Evolutionary conservation across 2,888 invertebrate species (phyloP).

Genomic region (Creontiades dilutus): DNA sequence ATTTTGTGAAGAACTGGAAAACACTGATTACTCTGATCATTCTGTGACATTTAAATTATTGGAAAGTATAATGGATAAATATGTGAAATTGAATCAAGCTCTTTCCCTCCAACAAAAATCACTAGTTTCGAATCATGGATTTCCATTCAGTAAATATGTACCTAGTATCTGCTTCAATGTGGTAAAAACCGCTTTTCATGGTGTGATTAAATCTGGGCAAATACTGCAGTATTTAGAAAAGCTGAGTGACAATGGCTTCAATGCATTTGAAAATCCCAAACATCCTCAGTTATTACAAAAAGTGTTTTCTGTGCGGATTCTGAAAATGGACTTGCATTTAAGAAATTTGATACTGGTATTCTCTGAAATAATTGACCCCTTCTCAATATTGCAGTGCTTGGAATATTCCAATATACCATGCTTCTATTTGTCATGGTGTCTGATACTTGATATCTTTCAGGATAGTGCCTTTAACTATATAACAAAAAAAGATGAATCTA

Average conservation of each 20-base stretch:
- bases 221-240: conserved; percentile 74
- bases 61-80: conserved; percentile 70
- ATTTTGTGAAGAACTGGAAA: conserved; percentile 72
- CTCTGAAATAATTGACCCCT: conserved; percentile 77
- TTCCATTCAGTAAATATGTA: conserved; percentile 76
- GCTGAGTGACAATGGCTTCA: conserved; percentile 56
- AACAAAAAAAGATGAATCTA: conserved; percentile 76
- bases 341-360: conserved; percentile 78
- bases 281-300: conserved; percentile 75
- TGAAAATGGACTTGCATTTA: conserved; percentile 78
- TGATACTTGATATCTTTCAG: conserved; percentile 76
- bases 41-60: conserved; percentile 61
- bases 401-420: conserved; percentile 75
- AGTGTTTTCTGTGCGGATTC: conserved; percentile 72
- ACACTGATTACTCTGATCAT: conserved; percentile 63
- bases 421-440: conserved; percentile 76
- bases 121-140: conserved; percentile 69
- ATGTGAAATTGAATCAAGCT: conserved; percentile 57
- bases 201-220: conserved; percentile 74
- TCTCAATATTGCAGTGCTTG: conserved; percentile 76
- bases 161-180: conserved; percentile 74
- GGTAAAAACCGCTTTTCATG: conserved; percentile 75
- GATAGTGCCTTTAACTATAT: conserved; percentile 76
- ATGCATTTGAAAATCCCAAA: conserved; percentile 65
- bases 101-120: neutral